phyloP scores from a whole-genome alignment of 2,888 invertebrate genomes.

The Drosophila histrio region DNA sequence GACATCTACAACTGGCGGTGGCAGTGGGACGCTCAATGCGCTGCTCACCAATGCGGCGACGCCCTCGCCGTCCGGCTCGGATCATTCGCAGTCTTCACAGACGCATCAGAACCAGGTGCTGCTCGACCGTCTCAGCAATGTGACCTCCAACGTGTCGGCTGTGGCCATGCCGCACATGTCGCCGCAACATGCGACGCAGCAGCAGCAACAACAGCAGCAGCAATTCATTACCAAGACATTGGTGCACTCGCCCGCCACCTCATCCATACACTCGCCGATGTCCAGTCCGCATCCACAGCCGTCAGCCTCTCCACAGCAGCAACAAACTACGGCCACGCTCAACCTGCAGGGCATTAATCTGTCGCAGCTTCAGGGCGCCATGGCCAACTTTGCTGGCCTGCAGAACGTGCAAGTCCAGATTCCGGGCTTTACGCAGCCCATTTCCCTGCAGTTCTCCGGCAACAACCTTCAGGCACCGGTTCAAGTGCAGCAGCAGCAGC shows the following conservation, averaged over 20 bases:
- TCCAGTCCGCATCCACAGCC: conserved; percentile 86
- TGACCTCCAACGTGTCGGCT: conserved; percentile 72
- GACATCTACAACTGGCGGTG: conserved; percentile 39
- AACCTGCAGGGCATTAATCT: conserved; percentile 90
- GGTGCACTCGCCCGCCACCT: conserved; percentile 83
- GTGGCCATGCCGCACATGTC: conserved; percentile 82
- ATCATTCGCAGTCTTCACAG: conserved; percentile 82
- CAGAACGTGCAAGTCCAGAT: conserved; percentile 91
- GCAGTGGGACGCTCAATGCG: conserved; percentile 84
- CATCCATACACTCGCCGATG: conserved; percentile 86
- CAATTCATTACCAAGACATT: conserved; percentile 82
- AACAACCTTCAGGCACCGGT: conserved; percentile 85
- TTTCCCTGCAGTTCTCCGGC: conserved; percentile 90
- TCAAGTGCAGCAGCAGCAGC: conserved; percentile 59
- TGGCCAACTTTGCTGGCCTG: conserved; percentile 87
- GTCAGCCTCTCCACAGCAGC: conserved; percentile 83
- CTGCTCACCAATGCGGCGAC: conserved; percentile 85
- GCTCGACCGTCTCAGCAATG: conserved; percentile 83
- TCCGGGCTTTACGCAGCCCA: conserved; percentile 93
- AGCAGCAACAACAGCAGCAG: conserved; percentile 74
- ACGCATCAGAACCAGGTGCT: conserved; percentile 81
- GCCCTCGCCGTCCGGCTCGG: conserved; percentile 82
- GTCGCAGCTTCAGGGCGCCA: conserved; percentile 87
- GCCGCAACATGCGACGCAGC: conserved; percentile 74
- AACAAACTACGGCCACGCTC: conserved; percentile 84